A percentile compares a stretch with the other conserved stretches of the same genome.
These are phyloP conservation scores for Anhinga anhinga DNA, from an alignment of 2,113 vertebrate species.

Conservation along the genomic window DNA sequence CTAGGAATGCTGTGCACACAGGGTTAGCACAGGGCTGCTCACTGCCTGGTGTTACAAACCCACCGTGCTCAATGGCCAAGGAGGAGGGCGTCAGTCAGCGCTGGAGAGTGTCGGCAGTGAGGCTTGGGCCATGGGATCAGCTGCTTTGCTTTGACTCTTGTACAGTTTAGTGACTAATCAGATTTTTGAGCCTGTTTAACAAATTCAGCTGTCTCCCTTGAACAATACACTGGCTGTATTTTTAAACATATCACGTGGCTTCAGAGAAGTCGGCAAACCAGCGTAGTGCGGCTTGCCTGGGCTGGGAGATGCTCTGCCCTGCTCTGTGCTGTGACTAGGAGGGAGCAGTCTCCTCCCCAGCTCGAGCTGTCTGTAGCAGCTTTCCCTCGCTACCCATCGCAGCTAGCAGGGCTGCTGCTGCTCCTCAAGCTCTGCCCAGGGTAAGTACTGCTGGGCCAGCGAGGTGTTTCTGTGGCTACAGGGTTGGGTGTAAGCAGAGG, in stretches of 20 bases:
- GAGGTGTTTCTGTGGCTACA: fast-evolving
- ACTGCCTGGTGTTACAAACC: fast-evolving
- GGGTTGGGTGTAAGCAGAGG: not conserved
- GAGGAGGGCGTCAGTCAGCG: not conserved
- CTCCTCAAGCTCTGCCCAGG: not conserved
- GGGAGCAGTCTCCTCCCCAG: not conserved
- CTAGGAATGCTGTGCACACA: fast-evolving
- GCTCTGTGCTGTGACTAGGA: not conserved
- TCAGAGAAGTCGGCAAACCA: conserved; percentile 44
- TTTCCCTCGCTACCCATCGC: not conserved
- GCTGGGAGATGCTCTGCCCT: conserved; percentile 41
- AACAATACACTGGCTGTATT: conserved; percentile 56
- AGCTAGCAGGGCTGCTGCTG: not conserved
- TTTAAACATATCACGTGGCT: conserved; percentile 46
- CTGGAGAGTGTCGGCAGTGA: not conserved
- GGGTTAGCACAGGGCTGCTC: not conserved
- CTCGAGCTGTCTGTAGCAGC: fast-evolving
- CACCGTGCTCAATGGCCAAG: fast-evolving
- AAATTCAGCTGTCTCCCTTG: conserved; percentile 53
- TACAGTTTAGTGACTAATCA: conserved; percentile 62
- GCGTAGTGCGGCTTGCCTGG: not conserved
- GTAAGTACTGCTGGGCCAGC: not conserved
- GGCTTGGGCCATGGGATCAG: not conserved
- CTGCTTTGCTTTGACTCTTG: conserved; percentile 30
- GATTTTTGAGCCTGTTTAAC: conserved; percentile 57